Base-by-base conservation (phyloP, 2,113 vertebrate genomes). In the Triplophysa dalaica region DNA sequence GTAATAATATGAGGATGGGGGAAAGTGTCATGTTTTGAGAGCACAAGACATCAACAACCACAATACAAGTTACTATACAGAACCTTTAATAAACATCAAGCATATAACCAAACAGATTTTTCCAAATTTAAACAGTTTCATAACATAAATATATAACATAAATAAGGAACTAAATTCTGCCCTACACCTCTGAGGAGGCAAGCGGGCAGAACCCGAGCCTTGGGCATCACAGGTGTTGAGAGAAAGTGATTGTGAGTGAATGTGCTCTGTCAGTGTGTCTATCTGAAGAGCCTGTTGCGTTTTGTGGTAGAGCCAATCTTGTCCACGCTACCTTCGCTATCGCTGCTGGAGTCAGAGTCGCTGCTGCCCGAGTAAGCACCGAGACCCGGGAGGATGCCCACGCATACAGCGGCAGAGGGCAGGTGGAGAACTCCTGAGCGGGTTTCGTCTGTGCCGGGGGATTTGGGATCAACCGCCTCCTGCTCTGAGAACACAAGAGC, bases 341-440 rank as follows among this genome's bases (percentile, higher is more conserved):
- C 97, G 0, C 95, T 98, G 94, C 98, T 99, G 89, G 96, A 98
- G 87, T 99, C 96, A 0, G 97, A 98, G 78, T 99, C 96, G 8
- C 97, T 98, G 95, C 97, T 99, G 73, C 96, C 96, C 0, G 98
- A 99, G 89, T 99, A 98, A 78, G 93, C 95, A 0, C 95, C 95
- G 22, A 99, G 90, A 79, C 97, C 98, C 0, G 98, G 98, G 78
- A 99, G 93, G 90, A 99, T 96, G 72, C 98, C 96, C 0, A 99
- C 95, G 70, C 98, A 98, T 83, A 99, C 95, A 0, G 97, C 95
- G 0, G 97, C 98, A 0, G 97, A 94, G 4, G 98, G 97, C 78
- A 97, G 95, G 86, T 96, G 95, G 7, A 99, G 84, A 1, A 92
- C 58, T 0, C 94, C 84, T 85, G 78, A 86, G 33, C 76, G 22